Conservation (phyloP, 1,140 invertebrate species). For the Metaphire vulgaris region DNA sequence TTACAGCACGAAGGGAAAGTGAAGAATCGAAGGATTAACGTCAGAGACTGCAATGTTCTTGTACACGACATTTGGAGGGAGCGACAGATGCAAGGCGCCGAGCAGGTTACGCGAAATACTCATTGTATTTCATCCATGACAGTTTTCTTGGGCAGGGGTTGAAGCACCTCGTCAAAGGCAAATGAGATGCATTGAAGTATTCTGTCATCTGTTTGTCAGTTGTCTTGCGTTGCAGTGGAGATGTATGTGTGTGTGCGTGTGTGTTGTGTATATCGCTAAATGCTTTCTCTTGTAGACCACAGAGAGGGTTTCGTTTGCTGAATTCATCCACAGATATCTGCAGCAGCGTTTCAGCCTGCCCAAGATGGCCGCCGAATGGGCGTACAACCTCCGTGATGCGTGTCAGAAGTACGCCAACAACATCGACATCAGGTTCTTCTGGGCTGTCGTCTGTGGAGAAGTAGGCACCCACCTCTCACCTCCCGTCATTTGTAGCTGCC, state of each 20-base stretch:
- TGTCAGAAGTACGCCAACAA: constrained; percentile 46
- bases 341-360: constrained; percentile 40
- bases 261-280: too few relatives aligned
- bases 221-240: too few relatives aligned
- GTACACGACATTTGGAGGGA: constrained; percentile 50
- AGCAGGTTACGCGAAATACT: constrained; percentile 34
- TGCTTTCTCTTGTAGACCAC: too few relatives aligned
- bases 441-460: constrained; percentile 40
- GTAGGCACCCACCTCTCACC: constrained; percentile 32
- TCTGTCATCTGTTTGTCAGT: too few relatives aligned
- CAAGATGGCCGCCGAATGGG: constrained; percentile 48
- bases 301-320: too few relatives aligned
- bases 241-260: too few relatives aligned
- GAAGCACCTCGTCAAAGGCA: too few relatives aligned
- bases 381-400: constrained; percentile 50
- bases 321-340: constrained; percentile 45
- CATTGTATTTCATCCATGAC: neutral
- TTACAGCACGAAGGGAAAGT: constrained; percentile 43
- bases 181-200: too few relatives aligned
- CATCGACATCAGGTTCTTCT: constrained; percentile 44
- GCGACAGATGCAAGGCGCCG: constrained; percentile 43
- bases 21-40: constrained; percentile 43
- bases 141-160: too few relatives aligned
- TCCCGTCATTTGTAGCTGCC: neutral
- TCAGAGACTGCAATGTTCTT: constrained; percentile 45